Conservation (phyloP, 2,888 invertebrate species). For the Synergus itoensis region DNA sequence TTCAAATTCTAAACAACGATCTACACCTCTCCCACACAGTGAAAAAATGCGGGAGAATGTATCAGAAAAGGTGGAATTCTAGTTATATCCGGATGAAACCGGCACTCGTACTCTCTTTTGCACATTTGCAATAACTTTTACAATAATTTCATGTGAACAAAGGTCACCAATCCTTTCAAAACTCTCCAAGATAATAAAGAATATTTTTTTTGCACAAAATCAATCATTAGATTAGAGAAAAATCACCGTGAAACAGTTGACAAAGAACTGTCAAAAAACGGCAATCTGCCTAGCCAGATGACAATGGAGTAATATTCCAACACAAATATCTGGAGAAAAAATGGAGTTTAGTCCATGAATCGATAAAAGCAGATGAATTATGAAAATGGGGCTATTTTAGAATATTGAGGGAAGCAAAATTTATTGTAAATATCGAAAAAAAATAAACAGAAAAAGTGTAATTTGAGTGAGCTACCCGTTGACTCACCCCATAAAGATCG, state of each 20-base stretch:
- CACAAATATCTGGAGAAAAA: background rate
- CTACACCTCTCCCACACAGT: background rate
- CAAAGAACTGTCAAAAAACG: background rate
- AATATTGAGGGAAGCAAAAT: background rate
- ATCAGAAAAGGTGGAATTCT: background rate
- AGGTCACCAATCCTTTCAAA: background rate
- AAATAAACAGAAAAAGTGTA: background rate
- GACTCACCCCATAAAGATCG: background rate
- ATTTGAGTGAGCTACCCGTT: background rate
- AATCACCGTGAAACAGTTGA: background rate
- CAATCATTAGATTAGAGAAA: background rate
- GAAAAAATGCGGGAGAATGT: background rate
- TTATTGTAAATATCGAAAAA: background rate
- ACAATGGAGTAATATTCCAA: background rate
- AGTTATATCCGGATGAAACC: slow-evolving; percentile 3
- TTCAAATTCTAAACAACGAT: background rate
- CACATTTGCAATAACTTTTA: background rate
- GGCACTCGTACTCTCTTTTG: background rate
- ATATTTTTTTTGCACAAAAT: background rate
- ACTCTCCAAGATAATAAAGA: background rate
- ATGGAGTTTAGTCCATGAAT: background rate
- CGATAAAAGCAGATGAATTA: background rate
- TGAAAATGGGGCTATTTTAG: background rate
- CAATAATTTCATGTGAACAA: background rate
- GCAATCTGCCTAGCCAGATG: background rate